Base-by-base conservation (phyloP, 2,797 vertebrate genomes). In the Psittacula derbiana region DNA sequence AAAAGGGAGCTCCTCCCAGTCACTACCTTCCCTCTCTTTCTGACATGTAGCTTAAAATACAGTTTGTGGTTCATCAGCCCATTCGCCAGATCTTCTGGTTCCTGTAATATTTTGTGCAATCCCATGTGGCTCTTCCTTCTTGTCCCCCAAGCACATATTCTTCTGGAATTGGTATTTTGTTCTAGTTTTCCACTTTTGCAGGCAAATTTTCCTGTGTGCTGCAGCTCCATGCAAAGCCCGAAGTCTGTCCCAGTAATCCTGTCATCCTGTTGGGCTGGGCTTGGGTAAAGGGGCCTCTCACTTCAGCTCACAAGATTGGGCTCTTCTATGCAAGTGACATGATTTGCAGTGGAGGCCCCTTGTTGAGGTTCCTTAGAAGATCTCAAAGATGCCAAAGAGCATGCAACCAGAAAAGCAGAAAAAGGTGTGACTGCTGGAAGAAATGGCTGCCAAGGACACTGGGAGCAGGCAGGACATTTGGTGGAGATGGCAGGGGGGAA, bases 241-340 rank as follows among this genome's bases (percentile, higher is more conserved):
- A 55, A 57, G 16, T 16, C 10, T 67, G 8, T 3, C 30, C 10
- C 43, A 14, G 23, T 62, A 41, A 50, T 38, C 16, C 10, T 62
- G 33, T 10, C 19, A 38, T 27, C 4, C 7, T 38, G 11, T n/a
- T 81, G 24, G 6, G 5, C 16, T 70, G 25, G 5, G 3, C 12
- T 30, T 61, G 31, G 23, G 6, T 41, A 16, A 73, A 66, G 10
- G 5, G 7, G 2, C 8, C 11, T 55, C 36, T 65, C 18, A 57
- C 8, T 10, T 12, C 3, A 2, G 3, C 9, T 62, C 12, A 27
- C 31, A 49, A 10, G 5, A 24, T 6, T 33, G 23, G 14, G 1
- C 1, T 76, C 3, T 52, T 44, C 41, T 69, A 52, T 65, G 14
- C 10, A 65, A 0, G 0, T 44, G 38, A 30, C 14, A 65, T 4